Base-by-base conservation (phyloP, 2,113 vertebrate genomes). In the Panthera uncia region DNA sequence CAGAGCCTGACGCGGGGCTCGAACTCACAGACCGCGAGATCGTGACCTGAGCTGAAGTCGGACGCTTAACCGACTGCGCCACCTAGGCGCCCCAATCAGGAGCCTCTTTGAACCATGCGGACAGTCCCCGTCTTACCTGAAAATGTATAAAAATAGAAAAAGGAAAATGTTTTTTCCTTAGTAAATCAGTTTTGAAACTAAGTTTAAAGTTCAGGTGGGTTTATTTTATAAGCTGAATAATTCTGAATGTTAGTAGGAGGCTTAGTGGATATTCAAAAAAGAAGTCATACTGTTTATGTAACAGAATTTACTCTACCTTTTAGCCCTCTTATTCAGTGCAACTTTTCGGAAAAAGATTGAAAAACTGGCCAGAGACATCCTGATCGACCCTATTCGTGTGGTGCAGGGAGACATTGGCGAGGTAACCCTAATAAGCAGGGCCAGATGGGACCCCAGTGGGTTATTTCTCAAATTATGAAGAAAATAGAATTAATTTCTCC, bases 271-370 rank as follows among this genome's bases (percentile, higher is more conserved):
- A 61, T 95, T 97, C 16, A 84, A 12, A 81, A 55, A 66, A 27
- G 65, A 96, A 94, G n/a, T 79, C 29, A 71, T 92, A 45, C 14
- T 94, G 14, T 93, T 96, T 74, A 1, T 96, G 91, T 96, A 97
- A 98, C 87, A 9, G 16, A 95, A 36, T 97, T 97, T 98, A 23
- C 36, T 95, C 98, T 97, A 36, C 57, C 92, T 98, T 97, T 27
- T 98, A 99, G 99, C 99, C 79, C 99, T 99, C 87, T 97, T 99
- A 94, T 99, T 99, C 98, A 99, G 99, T 93, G 99, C 99, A 94
- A 99, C 99, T 2, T 99, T 99, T 98, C 99, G 99, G 61, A 99
- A 99, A 98, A 99, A 99, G 98, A 99, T 99, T 4, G 99, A 99
- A 98, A 99, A 99, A 31, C 96, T 99, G 97, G 99, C 99, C 36